These are phyloP conservation scores for Platycheirus rosarum DNA, from an alignment of 2,888 invertebrate genomes.

Conservation along the genomic window DNA sequence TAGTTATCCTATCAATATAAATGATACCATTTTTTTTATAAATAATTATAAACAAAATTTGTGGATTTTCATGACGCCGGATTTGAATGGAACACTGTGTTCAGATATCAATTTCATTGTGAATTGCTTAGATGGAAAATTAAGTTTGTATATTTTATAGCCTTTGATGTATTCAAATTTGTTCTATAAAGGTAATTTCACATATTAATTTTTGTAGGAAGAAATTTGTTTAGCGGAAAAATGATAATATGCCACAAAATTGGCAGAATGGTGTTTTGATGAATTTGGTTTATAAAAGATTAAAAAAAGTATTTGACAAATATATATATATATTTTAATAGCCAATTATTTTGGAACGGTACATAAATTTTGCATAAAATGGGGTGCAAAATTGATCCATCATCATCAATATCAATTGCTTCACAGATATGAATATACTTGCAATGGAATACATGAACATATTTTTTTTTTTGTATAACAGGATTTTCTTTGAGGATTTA, in stretches of 20 bases:
- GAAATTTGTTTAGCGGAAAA: conserved; percentile 15
- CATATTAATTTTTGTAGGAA: background rate
- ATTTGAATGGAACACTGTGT: background rate
- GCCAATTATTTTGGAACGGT: conserved; percentile 37
- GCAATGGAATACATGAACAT: too few species aligned
- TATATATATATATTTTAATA: conserved; percentile 30
- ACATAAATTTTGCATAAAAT: background rate
- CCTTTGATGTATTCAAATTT: conserved; percentile 12
- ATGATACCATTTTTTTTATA: conserved; percentile 14
- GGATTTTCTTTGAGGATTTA: too few species aligned
- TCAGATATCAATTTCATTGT: conserved; percentile 38
- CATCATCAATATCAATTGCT: too few species aligned
- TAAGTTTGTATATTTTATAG: conserved; percentile 13
- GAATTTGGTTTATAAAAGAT: conserved; percentile 19
- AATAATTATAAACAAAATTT: conserved; percentile 5
- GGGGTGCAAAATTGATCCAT: background rate
- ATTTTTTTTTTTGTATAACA: too few species aligned
- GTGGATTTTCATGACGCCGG: background rate
- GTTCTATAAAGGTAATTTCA: background rate
- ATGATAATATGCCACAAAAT: background rate
- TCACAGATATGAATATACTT: too few species aligned
- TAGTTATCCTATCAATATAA: background rate
- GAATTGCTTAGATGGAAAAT: conserved; percentile 32
- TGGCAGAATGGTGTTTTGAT: background rate
- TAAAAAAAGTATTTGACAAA: conserved; percentile 53